Percentiles rank a stretch among this genome's conserved stretches.
Evolutionary conservation across 1,140 invertebrate genomes (phyloP).

Genomic region (Anagrus nilaparvatae): DNA sequence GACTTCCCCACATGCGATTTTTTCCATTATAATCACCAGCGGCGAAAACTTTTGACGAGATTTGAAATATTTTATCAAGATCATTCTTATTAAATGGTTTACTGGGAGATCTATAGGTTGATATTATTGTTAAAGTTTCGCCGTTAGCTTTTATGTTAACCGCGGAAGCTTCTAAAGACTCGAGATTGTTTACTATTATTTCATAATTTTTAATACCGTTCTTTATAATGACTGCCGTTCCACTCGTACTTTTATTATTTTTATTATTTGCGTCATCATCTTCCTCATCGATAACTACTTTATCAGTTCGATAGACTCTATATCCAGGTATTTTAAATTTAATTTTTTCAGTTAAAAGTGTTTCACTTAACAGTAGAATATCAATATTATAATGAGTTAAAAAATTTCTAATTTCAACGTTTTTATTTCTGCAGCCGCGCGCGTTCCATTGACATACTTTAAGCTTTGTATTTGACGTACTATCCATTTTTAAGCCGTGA

Average conservation of each 20-base stretch:
- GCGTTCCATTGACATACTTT: background rate
- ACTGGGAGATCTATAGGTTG: background rate
- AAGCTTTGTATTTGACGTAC: background rate
- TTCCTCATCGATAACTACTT: no score
- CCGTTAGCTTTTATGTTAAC: constrained; percentile 1
- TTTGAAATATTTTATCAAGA: constrained; percentile 1
- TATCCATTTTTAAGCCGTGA: background rate
- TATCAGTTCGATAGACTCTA: background rate
- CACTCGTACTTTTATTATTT: no score
- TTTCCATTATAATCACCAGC: no score
- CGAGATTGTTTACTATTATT: background rate
- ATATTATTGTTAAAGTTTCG: background rate
- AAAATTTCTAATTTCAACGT: background rate
- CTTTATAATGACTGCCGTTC: background rate
- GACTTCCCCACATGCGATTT: no score
- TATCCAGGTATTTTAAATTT: background rate
- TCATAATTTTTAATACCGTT: background rate
- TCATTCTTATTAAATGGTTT: constrained; percentile 1
- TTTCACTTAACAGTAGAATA: background rate
- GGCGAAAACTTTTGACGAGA: background rate
- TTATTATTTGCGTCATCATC: no score
- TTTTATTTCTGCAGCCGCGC: background rate
- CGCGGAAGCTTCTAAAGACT: background rate
- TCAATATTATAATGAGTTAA: background rate
- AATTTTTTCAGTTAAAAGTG: background rate